phyloP scores from a whole-genome alignment of 2,888 invertebrate species.

The Eledone cirrhosa region DNA sequence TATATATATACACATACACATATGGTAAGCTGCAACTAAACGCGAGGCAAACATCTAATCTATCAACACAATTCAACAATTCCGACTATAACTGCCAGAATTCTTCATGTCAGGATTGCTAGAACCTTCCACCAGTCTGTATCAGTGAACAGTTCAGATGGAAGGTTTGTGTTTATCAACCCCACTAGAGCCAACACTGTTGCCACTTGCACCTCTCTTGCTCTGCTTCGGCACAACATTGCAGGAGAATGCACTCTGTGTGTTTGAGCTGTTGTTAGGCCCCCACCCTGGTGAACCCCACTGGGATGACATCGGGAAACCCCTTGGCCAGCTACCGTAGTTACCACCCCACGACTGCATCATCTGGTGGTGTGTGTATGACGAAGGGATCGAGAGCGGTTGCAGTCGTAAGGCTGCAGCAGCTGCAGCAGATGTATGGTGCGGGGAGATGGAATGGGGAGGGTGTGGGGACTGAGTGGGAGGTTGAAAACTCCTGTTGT shows the following conservation, averaged over 20 bases:
- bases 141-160: neutral
- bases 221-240: constrained; percentile 1
- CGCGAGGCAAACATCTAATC: no score
- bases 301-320: neutral
- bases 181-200: neutral
- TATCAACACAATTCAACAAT: no score
- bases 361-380: constrained; percentile 16
- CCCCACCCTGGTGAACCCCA: constrained; percentile 15
- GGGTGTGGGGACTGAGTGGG: constrained; percentile 14
- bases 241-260: constrained; percentile 14
- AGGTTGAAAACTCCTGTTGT: constrained; percentile 15
- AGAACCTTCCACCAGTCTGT: no score
- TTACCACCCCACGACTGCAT: constrained; percentile 23
- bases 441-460: neutral
- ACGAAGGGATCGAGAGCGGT: constrained; percentile 17
- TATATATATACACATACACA: no score
- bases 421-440: constrained; percentile 18
- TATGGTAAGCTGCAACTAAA: no score
- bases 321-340: constrained; percentile 16
- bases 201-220: neutral
- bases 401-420: constrained; percentile 24
- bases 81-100: no score
- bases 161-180: constrained; percentile 16
- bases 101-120: no score
- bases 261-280: neutral